phyloP scores from a whole-genome alignment of 2,888 invertebrate genomes.

The Achlya flavicornis region DNA sequence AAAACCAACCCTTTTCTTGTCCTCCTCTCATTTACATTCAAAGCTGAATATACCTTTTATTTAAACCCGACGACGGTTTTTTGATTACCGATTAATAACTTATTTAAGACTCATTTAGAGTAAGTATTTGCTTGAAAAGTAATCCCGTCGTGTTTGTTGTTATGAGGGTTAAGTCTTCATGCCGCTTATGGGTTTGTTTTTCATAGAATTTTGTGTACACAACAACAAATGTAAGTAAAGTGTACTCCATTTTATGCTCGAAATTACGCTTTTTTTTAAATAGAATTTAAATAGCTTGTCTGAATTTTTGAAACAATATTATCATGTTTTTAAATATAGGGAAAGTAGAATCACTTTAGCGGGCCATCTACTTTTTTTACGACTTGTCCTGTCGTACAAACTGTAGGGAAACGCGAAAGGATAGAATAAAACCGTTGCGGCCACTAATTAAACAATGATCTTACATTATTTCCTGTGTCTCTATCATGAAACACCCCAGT shows the following conservation, averaged over 20 bases:
- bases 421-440: no score
- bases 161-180: neutral
- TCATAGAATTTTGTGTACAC: neutral
- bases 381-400: no score
- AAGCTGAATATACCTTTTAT: neutral
- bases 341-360: no score
- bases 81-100: slow-evolving; percentile 4
- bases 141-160: neutral
- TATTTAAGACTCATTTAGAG: neutral
- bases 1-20: slow-evolving; percentile 6
- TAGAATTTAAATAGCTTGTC: no score
- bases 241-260: neutral
- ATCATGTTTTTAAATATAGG: no score
- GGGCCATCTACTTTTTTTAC: no score
- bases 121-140: neutral
- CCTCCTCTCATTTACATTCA: slow-evolving; percentile 9
- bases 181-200: neutral
- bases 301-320: no score
- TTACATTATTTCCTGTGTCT: no score
- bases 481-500: no score
- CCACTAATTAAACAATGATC: no score
- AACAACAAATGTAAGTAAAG: neutral
- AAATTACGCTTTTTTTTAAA: no score
- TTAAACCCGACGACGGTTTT: neutral
- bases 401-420: no score